Percentiles rank a stretch among this genome's conserved stretches.
Conservation (phyloP, 2,888 invertebrate genomes). For the Yponomeuta malinellus region DNA sequence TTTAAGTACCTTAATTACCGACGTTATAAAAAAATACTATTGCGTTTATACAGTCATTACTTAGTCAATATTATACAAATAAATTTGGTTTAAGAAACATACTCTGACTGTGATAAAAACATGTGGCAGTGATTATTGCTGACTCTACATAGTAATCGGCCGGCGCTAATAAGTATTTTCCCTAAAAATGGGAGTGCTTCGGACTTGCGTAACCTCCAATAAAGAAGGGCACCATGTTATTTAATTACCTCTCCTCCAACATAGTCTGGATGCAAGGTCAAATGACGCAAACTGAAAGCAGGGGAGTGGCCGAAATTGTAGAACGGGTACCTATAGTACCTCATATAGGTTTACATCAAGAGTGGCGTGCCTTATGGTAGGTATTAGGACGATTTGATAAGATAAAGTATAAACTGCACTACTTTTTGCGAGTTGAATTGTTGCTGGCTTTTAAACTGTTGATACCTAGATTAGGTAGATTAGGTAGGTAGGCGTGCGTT, state of each 20-base stretch:
- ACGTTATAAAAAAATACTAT: too few species aligned
- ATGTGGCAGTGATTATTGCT: not conserved
- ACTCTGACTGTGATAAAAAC: not conserved
- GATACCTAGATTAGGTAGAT: too few species aligned
- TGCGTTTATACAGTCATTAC: too few species aligned
- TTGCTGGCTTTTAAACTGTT: too few species aligned
- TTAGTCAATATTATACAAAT: too few species aligned
- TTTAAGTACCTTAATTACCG: too few species aligned
- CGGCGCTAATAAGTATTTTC: not conserved
- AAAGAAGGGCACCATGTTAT: not conserved
- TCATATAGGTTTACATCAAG: not conserved
- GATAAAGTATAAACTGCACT: too few species aligned
- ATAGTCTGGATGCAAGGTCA: not conserved
- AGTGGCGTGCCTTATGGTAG: not conserved
- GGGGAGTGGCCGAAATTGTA: not conserved
- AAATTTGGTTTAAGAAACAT: too few species aligned
- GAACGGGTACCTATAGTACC: not conserved
- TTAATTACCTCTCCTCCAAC: not conserved
- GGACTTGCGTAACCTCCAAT: not conserved
- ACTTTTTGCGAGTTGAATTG: too few species aligned
- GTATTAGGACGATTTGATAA: not conserved
- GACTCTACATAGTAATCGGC: not conserved
- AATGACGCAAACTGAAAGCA: not conserved
- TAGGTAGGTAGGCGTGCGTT: too few species aligned
- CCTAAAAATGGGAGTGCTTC: not conserved